A percentile compares a stretch with the other conserved stretches of the same genome.
Conservation (phyloP, 2,113 vertebrate genomes). For the Pseudonaja textilis region DNA sequence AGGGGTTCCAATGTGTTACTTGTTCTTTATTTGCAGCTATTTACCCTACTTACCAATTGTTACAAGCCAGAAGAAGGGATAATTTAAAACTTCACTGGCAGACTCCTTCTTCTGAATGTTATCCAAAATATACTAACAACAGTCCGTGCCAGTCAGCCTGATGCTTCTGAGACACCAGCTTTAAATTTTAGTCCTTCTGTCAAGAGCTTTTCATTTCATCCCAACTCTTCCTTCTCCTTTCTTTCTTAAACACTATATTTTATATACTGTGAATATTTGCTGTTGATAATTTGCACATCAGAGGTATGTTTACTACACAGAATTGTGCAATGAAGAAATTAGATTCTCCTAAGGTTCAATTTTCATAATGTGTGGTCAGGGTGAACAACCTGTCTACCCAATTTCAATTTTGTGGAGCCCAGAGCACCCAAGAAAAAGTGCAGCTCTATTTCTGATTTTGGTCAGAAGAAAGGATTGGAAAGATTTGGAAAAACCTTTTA, state of each 20-base stretch:
- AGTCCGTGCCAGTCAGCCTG: neutral
- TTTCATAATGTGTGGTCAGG: neutral
- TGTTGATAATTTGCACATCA: neutral
- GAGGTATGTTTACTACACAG: neutral
- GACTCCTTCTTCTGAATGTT: neutral
- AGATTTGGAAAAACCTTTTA: neutral
- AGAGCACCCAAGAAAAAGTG: neutral
- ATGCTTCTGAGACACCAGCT: neutral
- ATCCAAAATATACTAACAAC: neutral
- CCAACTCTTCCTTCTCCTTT: neutral
- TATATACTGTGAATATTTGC: neutral
- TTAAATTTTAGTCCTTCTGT: neutral
- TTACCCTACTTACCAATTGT: neutral
- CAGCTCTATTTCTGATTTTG: neutral
- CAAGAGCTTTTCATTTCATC: neutral
- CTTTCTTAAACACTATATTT: neutral
- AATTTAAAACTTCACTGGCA: neutral
- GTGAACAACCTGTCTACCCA: neutral
- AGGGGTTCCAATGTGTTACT: neutral
- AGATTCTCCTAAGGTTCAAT: neutral
- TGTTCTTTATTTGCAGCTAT: constrained; percentile 8
- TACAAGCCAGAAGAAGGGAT: neutral
- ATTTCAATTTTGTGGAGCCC: neutral
- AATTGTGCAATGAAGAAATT: neutral
- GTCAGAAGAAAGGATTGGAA: neutral